Percentiles rank a stretch among this genome's conserved stretches.
phyloP scores from a whole-genome alignment of 1,140 invertebrate genomes.

The Calliphora vicina region DNA sequence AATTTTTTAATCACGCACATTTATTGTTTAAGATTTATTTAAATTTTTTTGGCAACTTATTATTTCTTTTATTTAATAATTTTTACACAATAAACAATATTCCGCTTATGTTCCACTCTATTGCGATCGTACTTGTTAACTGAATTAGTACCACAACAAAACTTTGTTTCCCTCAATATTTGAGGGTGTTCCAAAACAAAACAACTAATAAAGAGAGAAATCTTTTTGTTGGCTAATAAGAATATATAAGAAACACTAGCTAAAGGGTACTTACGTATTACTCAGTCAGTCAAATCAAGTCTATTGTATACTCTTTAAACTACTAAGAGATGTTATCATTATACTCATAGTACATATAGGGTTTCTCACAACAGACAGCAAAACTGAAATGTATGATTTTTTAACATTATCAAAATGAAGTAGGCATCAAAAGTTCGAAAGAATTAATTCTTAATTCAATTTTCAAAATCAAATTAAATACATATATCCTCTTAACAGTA shows the following conservation, averaged over 20 bases:
- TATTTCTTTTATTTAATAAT: background rate
- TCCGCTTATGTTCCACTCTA: background rate
- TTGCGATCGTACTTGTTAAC: background rate
- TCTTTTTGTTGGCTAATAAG: background rate
- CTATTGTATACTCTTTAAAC: too few relatives aligned
- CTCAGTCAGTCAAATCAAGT: too few relatives aligned
- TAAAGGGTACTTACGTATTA: background rate
- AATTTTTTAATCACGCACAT: background rate
- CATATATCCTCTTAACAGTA: too few relatives aligned
- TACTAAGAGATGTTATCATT: background rate
- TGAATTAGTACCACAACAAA: background rate
- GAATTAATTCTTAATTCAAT: too few relatives aligned
- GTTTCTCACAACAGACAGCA: too few relatives aligned
- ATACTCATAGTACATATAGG: too few relatives aligned
- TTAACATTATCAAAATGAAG: too few relatives aligned
- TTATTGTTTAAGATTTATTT: background rate
- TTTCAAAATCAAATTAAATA: too few relatives aligned
- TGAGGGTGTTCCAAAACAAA: conserved; percentile 4
- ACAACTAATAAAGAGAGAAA: background rate
- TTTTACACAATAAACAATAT: background rate
- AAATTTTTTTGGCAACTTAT: background rate
- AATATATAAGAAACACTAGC: background rate
- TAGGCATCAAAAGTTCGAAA: too few relatives aligned
- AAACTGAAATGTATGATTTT: too few relatives aligned
- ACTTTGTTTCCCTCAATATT: background rate